Evolutionary conservation across 2,888 invertebrate genomes (phyloP).

Genomic region (Drosophila mimica): DNA sequence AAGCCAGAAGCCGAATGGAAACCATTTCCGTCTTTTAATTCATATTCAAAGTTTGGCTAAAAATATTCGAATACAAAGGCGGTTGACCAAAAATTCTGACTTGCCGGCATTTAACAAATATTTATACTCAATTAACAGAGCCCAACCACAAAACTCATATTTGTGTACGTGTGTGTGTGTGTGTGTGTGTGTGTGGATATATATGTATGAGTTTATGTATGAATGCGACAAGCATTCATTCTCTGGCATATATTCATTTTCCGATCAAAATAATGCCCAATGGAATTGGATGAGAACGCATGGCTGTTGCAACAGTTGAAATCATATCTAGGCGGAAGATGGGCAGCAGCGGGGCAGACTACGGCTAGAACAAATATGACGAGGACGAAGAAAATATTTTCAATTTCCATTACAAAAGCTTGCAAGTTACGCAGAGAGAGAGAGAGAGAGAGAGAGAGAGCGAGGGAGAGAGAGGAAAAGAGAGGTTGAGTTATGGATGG

Average conservation of each 20-base stretch:
- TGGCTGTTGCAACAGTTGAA: slow-evolving; percentile 51
- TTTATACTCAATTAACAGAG: slow-evolving; percentile 74
- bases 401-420: slow-evolving; percentile 77
- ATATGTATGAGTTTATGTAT: neutral
- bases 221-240: slow-evolving; percentile 3
- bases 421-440: neutral
- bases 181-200: neutral
- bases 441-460: neutral
- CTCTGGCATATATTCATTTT: slow-evolving; percentile 64
- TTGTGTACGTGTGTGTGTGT: neutral
- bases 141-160: slow-evolving; percentile 37
- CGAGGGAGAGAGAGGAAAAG: neutral
- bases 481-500: slow-evolving; percentile 15
- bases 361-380: slow-evolving; percentile 59
- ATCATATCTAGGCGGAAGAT: slow-evolving; percentile 45
- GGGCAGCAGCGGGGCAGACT: slow-evolving; percentile 8
- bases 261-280: slow-evolving; percentile 69
- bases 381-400: slow-evolving; percentile 71
- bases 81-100: slow-evolving; percentile 32
- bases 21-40: slow-evolving; percentile 2
- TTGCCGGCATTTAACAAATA: slow-evolving; percentile 64
- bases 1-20: slow-evolving; percentile 10
- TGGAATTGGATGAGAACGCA: slow-evolving; percentile 57
- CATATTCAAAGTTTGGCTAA: slow-evolving; percentile 4
- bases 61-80: slow-evolving; percentile 14